These are phyloP conservation scores for Tridacna crocea DNA, from an alignment of 2,888 invertebrate genomes.

Conservation along the genomic window DNA sequence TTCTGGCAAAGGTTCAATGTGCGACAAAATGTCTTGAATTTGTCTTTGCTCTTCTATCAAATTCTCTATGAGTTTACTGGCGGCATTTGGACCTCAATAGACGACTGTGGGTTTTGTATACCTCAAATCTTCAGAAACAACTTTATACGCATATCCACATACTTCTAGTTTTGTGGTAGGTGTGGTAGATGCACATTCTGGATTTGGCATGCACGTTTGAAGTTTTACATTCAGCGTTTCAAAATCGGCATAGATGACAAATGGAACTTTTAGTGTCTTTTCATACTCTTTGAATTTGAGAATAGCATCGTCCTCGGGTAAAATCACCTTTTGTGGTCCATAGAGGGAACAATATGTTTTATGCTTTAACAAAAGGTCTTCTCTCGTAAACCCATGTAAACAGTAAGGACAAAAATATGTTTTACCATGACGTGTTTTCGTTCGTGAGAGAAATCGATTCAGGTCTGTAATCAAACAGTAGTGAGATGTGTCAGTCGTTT, in stretches of 20 bases:
- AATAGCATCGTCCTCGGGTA: conserved; percentile 28
- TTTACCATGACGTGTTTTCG: conserved; percentile 19
- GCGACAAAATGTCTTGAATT: conserved; percentile 37
- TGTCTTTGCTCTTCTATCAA: conserved; percentile 43
- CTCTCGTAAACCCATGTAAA: conserved; percentile 36
- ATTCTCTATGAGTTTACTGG: conserved; percentile 38
- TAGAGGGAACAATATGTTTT: conserved; percentile 29
- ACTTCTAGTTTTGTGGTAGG: conserved; percentile 36
- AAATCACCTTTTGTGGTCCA: conserved; percentile 38
- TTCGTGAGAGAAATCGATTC: conserved; percentile 50
- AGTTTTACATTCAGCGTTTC: conserved; percentile 41
- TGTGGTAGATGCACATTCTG: conserved; percentile 28
- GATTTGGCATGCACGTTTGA: conserved; percentile 44
- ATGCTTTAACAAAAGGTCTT: conserved; percentile 34
- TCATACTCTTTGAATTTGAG: conserved; percentile 49
- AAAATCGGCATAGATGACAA: conserved; percentile 53
- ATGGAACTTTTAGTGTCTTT: conserved; percentile 41
- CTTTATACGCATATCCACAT: conserved; percentile 45
- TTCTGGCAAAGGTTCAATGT: conserved; percentile 41
- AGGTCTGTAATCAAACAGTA: conserved; percentile 56
- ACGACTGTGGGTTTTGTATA: conserved; percentile 44
- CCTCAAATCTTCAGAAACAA: conserved; percentile 26
- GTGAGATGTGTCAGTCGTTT: conserved; percentile 37
- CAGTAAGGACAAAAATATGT: conserved; percentile 38
- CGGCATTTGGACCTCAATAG: conserved; percentile 43